Percentiles rank a stretch among this genome's conserved stretches.
These are phyloP conservation scores for Rhinophrynus dorsalis DNA, from an alignment of 2,797 vertebrate species.

Conservation along the genomic window DNA sequence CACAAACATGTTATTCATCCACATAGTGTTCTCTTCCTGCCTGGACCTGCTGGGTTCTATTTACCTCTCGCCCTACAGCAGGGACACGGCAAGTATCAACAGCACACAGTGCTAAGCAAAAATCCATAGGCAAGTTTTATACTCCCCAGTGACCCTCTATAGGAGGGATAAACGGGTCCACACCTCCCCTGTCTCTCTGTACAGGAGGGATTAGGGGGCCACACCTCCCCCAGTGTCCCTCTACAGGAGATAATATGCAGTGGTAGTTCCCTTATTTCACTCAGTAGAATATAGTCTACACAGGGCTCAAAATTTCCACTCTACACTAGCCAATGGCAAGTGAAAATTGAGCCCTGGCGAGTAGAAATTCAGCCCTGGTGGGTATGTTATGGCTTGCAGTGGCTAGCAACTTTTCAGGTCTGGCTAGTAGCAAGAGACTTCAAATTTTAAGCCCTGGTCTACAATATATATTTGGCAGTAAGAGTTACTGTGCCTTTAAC, in stretches of 20 bases:
- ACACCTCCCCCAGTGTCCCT: neutral
- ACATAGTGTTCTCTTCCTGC: slow-evolving; percentile 10
- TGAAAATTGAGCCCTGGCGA: too few relatives aligned
- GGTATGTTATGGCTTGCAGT: too few relatives aligned
- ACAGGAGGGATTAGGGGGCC: neutral
- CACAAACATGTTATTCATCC: slow-evolving; percentile 18
- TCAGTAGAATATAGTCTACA: too few relatives aligned
- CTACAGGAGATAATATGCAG: neutral
- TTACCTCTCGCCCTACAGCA: slow-evolving; percentile 1
- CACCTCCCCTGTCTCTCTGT: neutral
- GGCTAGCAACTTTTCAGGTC: too few relatives aligned
- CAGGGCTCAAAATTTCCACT: too few relatives aligned
- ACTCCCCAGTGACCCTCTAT: neutral
- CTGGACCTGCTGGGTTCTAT: slow-evolving; percentile 8
- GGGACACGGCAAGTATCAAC: neutral
- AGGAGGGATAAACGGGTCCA: neutral
- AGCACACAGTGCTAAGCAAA: neutral
- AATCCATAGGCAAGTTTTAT: neutral
- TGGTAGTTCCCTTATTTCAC: too few relatives aligned
- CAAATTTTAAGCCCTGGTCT: too few relatives aligned
- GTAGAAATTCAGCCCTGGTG: too few relatives aligned
- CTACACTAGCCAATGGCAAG: too few relatives aligned
- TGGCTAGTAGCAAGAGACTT: too few relatives aligned
- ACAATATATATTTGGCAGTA: too few relatives aligned
- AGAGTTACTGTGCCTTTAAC: too few relatives aligned